Evolutionary conservation across 2,888 invertebrate genomes (phyloP), one percentile per base, ranked within the genome.

Genomic region (Eupithecia vulgata): DNA sequence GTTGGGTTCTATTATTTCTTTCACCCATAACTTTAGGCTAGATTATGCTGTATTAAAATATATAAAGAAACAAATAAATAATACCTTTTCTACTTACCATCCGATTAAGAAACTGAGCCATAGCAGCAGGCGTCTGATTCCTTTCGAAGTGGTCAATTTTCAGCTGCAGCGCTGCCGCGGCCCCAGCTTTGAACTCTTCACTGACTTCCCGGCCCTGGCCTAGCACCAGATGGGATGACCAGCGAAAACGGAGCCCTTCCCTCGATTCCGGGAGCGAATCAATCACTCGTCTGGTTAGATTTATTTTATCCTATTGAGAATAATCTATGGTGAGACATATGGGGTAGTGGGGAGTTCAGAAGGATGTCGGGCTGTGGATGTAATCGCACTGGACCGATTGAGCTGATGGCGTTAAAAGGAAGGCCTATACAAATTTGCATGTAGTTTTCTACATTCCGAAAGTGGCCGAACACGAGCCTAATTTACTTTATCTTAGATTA

Each of bases 191-290:
- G 71, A 91, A 89, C 25, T 75, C 68, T 5, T 80, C 75, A 48
- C 82, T 86, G 5, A 87, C 73, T 17, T 80, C 75, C 17, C 83
- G 72, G 0, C 76, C 80, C 5, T 83, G 80, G 42, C 81, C 85
- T 57, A 94, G 67, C 65, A 91, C 86, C 25, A 94, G 81, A 15
- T 91, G 88, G 1, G 89, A 85, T 0, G 88, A 85, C 84, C 90
- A 87, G 15, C 87, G 87, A 72, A 93, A 89, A 73, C 88, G 90
- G 0, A 93, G 76, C 12, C 84, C 84, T 1, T 84, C 80, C 42
- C 80, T 85, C 6, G 90, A 84, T 10, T 74, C 77, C 0, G 93
- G 92, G 15, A 94, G 81, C 62, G 81, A 83, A 8, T 88, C 80
- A 68, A 90, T 77, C 30, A 90, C 80, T 57, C 84, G 77, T 67